Percentiles rank a stretch among this genome's conserved stretches.
These are phyloP conservation scores for Pyrgus malvae DNA, from an alignment of 2,888 invertebrate species.

Conservation along the genomic window DNA sequence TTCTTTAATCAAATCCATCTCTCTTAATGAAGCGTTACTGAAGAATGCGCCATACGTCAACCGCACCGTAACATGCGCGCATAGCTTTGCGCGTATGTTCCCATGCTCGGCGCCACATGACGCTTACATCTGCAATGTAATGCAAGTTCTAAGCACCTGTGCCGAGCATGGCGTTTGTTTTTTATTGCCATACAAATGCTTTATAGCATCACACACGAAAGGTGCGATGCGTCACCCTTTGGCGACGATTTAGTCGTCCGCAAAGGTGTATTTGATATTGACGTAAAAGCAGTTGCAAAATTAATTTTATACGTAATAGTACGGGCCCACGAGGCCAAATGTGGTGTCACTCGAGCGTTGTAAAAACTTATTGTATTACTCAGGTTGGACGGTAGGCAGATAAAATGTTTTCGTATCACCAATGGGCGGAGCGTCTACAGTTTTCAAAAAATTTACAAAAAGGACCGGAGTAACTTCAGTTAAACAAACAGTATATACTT, in stretches of 20 bases:
- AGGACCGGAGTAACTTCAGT: too few species aligned
- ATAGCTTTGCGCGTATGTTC: conserved; percentile 2
- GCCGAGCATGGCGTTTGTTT: not conserved
- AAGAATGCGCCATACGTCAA: not conserved
- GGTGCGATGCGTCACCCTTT: conserved; percentile 7
- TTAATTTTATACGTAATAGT: too few species aligned
- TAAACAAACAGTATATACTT: too few species aligned
- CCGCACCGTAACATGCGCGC: conserved; percentile 5
- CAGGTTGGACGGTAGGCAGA: too few species aligned
- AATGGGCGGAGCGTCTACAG: too few species aligned
- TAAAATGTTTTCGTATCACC: too few species aligned
- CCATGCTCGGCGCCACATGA: conserved; percentile 16
- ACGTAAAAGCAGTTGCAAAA: not conserved
- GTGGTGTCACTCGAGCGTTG: too few species aligned
- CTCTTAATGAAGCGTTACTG: not conserved
- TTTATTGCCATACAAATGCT: conserved; percentile 2
- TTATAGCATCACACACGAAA: conserved; percentile 10
- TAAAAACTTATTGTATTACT: too few species aligned
- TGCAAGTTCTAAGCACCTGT: conserved; percentile 16
- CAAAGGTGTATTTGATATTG: not conserved
- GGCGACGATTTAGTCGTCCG: not conserved
- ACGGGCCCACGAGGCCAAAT: too few species aligned
- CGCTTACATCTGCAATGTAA: conserved; percentile 16
- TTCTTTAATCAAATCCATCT: not conserved
- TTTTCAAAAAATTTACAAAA: too few species aligned